Evolutionary conservation across 2,797 vertebrate genomes (phyloP).

Genomic region (Cyprinodon diabolis): DNA sequence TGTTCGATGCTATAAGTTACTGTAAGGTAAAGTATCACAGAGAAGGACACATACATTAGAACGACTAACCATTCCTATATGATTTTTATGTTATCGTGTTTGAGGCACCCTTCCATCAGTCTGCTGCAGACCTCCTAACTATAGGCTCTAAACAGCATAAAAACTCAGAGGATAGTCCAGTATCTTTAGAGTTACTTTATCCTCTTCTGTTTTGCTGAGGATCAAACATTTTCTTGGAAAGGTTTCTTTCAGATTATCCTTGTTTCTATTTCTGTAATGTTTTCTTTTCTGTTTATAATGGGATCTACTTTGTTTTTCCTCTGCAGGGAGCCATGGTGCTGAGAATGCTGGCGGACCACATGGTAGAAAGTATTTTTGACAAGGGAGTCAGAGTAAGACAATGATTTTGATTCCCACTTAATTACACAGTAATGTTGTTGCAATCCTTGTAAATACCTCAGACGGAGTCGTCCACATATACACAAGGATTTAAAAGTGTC

Average conservation of each 20-base stretch:
- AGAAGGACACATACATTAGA: no score
- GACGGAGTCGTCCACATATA: not conserved
- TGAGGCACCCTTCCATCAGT: no score
- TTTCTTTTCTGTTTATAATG: not conserved
- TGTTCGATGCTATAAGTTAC: slow-evolving; percentile 76
- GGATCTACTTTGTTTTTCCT: slow-evolving; percentile 19
- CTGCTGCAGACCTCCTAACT: no score
- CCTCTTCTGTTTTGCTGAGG: not conserved
- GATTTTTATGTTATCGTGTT: no score
- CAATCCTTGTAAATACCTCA: not conserved
- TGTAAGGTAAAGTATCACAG: slow-evolving; percentile 69
- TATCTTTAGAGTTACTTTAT: no score
- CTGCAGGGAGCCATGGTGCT: slow-evolving; percentile 79
- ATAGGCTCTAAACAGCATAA: no score
- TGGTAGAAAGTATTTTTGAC: slow-evolving; percentile 59
- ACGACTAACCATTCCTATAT: no score
- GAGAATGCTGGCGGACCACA: slow-evolving; percentile 73
- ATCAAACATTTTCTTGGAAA: not conserved
- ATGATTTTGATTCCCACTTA: not conserved
- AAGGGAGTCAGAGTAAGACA: slow-evolving; percentile 72
- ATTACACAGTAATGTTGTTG: not conserved
- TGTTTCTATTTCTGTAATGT: not conserved
- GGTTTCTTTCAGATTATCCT: not conserved
- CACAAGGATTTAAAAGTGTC: not conserved
- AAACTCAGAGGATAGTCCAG: no score